Percentiles rank a stretch among this genome's conserved stretches.
phyloP scores from a whole-genome alignment of 1,140 invertebrate species.

The Potamilus streckersoni region DNA sequence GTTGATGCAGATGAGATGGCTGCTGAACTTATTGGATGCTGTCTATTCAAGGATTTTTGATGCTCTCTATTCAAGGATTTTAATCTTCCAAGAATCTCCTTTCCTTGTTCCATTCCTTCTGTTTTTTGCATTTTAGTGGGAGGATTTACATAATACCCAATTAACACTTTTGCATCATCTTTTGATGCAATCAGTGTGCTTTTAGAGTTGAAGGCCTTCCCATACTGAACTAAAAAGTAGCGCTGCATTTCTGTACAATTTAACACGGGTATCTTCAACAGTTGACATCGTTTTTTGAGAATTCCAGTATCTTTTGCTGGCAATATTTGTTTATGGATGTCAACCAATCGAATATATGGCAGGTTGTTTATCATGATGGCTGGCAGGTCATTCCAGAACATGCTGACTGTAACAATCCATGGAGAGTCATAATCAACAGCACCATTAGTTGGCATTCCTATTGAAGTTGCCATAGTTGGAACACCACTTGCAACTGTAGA shows the following conservation, averaged over 20 bases:
- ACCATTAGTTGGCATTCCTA: background rate
- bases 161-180: conserved; percentile 58
- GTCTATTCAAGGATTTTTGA: too few relatives aligned
- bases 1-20: background rate
- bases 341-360: conserved; percentile 63
- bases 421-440: conserved; percentile 48
- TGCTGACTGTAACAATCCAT: conserved; percentile 62
- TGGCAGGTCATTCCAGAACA: conserved; percentile 66
- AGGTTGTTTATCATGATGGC: conserved; percentile 63
- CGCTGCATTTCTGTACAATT: conserved; percentile 67
- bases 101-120: too few relatives aligned
- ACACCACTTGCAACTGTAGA: conserved; percentile 16
- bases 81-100: too few relatives aligned
- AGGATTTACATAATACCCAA: conserved; percentile 65
- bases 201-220: conserved; percentile 63
- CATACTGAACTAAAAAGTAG: conserved; percentile 66
- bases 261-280: conserved; percentile 59
- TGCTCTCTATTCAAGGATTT: too few relatives aligned
- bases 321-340: conserved; percentile 67
- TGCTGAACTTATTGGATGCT: too few relatives aligned
- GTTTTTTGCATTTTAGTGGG: conserved; percentile 24
- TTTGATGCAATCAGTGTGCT: conserved; percentile 64
- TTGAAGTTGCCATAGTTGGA: background rate
- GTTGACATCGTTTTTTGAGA: conserved; percentile 65
- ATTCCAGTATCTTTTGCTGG: conserved; percentile 68